Evolutionary conservation across 2,888 invertebrate species (phyloP), one percentile per base, ranked within the genome.

Genomic region (Ashinkailepas kermadecensis): DNA sequence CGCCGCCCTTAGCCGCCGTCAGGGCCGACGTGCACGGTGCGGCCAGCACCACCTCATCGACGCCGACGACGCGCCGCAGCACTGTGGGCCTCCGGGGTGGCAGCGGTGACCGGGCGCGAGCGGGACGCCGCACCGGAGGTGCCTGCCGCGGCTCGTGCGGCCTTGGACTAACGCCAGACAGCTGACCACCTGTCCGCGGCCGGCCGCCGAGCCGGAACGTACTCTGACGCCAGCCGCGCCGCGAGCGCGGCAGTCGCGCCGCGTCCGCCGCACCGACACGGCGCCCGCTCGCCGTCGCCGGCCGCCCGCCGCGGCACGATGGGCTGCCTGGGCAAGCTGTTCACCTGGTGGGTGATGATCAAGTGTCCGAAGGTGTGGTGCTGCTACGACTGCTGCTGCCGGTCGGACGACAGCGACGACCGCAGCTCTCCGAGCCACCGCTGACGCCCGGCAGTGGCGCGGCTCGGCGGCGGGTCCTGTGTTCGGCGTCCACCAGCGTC

Each of bases 311-410:
- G 10, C n/a, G n/a, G 21, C 64, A 39, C 70, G 39, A 70, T 70
- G 70, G 70, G 70, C 39, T 70, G 70, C 39, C 70, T 70, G 70
- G 4, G 70, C 25, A 12, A 18, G 15, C 39, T 70, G 25, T 70
- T 70, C 25, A 15, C 15, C 70, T 70, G 70, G 15, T 70, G 23
- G 23, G 23, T 70, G 15, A 12, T 39, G 39, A 39, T 70, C 70
- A 70, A 70, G 70, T 70, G 25, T 13, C 70, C 70, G 39, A 12
- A 12, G 2, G 39, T 70, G 25, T 81, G 57, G 12, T 80, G 81
- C 13, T 80, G 82, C 39, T 23, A 80, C n/a, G 80, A 81, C 57
- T 81, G 83, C 7, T 81, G 83, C 54, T 82, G 79, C 10, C 67
- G 74, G 25, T 78, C 80, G 74, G 82, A 81, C 58, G 83, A 82